Evolutionary conservation across 2,888 invertebrate species (phyloP), one percentile per base, ranked within the genome.

Genomic region (Epinotia nisella): DNA sequence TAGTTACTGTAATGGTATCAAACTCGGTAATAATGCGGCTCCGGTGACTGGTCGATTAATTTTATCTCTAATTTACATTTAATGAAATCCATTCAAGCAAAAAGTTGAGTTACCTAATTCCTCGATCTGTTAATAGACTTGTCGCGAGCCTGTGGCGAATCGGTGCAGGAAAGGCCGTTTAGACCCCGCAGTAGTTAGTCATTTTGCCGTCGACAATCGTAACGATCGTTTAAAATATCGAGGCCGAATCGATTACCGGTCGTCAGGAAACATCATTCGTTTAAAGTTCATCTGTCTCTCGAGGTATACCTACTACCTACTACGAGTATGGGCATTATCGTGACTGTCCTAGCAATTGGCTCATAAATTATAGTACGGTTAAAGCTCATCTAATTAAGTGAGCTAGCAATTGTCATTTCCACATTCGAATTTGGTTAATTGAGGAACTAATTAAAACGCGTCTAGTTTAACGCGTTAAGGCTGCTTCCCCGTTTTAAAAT

Each of bases 21-120:
- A 59, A 78, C 74, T 71, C 78, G 75, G 75, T 80, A 79, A 78
- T 78, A 75, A 76, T 70, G 68, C 78, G 80, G 81, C 86, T 86
- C 84, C 84, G 83, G 75, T 77, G 74, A 76, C 78, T 79, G 78
- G 81, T 82, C 80, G 82, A 85, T 84, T 83, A 82, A 86, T 84
- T 86, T 85, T 83, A 84, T 84, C 83, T 82, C 78, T 83, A 83
- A 86, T 85, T 86, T 84, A 83, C 82, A 83, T 86, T 85, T 82
- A 84, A 86, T 87, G 81, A 82, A 86, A 85, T 83, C 79, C 77
- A 79, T 80, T 75, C 76, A 65, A 81, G 80, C 84, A 85, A 84
- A 85, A 85, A 84, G 77, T 75, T 76, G 76, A 80, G 75, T 76
- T 75, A n/a, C n/a, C n/a, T n/a, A 69, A 67, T 74, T 72, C 70